Evolutionary conservation across 2,888 invertebrate species (phyloP), one percentile per base, ranked within the genome.

Genomic region (Polydrusus cervinus): DNA sequence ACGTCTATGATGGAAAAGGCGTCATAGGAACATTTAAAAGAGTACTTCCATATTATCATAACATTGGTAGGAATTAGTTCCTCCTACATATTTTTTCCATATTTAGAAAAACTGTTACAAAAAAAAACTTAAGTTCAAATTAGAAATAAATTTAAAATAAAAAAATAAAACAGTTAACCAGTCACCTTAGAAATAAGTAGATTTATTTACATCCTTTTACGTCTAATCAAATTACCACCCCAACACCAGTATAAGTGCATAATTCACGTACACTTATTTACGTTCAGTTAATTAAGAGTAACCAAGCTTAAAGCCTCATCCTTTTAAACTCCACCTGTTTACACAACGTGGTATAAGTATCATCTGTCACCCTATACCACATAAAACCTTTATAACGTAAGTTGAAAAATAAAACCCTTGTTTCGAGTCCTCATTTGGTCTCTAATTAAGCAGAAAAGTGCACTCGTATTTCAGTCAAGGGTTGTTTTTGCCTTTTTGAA

Each of bases 381-480:
- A 60, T 60, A 60, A 38, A 38, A 60, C 57, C 57, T 60, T 60
- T 38, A 3, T 55, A n/a, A 30, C 14, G 55, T 55, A 14, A 18
- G 38, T 60, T 60, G 57, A 60, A 60, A 60, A 60, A 40, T 60
- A 60, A 60, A 60, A 60, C 57, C 57, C 57, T 60, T 38, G 16
- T 38, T 60, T 60, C 1, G 11, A 38, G 38, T 25, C 57, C 57
- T 38, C 38, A 60, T 60, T 60, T 38, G 38, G 38, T 34, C 57
- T 16, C 57, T 60, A 60, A 60, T 60, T 38, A 60, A 60, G 57
- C 57, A 38, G 38, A 60, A 60, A 60, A 60, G 38, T 38, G 30
- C 38, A 16, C 38, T 60, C 38, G 57, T 60, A 11, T 60, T 60
- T 38, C 57, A 18, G 6, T n/a, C 18, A 18, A 60, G 57, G 38